Evolutionary conservation across 2,797 vertebrate genomes (phyloP), one percentile per base, ranked within the genome.

Genomic region (Melanotaenia maccullochi): DNA sequence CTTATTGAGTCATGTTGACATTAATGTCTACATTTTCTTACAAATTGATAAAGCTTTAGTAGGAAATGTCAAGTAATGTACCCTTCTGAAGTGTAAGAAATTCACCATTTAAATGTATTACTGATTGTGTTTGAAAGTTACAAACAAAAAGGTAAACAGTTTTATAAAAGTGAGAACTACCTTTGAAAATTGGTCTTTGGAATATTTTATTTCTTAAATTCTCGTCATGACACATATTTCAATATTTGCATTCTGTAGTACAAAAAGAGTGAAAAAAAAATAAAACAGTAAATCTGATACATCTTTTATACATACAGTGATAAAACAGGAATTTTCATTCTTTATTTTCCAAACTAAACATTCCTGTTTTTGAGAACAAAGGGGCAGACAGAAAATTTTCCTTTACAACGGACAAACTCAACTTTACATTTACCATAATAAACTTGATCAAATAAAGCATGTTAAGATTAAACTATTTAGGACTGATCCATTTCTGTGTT

Each of bases 191-290:
- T 65, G n/a, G 1, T 20, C 3, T 67, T 28, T 49, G 4, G 18
- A 47, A 6, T 40, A 16, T 32, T 90, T 80, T 79, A 85, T 78
- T 64, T 61, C 1, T 22, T 3, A 13, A 30, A 58, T 60, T 72
- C 1, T 47, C 7, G 0, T 47, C 7, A 62, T 11, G 32, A 68
- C 42, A 58, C 52, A 47, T 32, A 20, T 56, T 22, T 5, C 7
- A 62, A 60, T 30, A 33, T 60, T 33, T 44, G 2, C 5, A 62
- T 64, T 68, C 0, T 42, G n/a, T 65, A 75, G 68, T 60, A 75
- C 25, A 72, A 68, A 72, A 76, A 71, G 22, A 57, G 20, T n/a
- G 61, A 47, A 18, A 75, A 14, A 60, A 60, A 14, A 3, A 57
- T 38, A 9, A 49, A n/a, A n/a, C 25, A 70, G 3, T 12, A 44